Base-by-base conservation (phyloP, 2,797 vertebrate species). In the Enteromius afrohamiltoni region DNA sequence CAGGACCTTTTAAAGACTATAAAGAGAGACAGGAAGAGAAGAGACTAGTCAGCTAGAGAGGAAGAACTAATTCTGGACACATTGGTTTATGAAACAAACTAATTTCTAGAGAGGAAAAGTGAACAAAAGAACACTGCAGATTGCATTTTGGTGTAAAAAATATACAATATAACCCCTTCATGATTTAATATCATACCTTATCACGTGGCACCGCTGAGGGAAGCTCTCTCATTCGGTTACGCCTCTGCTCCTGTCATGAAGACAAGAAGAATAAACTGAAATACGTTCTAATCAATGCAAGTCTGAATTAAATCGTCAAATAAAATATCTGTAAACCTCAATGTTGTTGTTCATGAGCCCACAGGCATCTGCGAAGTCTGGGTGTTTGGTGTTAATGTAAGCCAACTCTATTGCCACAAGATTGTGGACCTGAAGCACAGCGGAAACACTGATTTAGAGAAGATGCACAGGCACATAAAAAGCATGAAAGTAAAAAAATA, bases 371-470 rank as follows among this genome's bases (percentile, higher is more conserved):
- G 97, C 97, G 42, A 99, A 99, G 93, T 99, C 98, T 4, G 98
- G 98, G 87, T 99, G 98, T 85, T 99, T 99, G 64, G 98, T 99
- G 91, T 99, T 99, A 92, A 99, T 99, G 90, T 99, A 99, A 55
- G 98, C 98, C 88, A 99, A 91, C 89, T 99, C 98, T 76, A 99
- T 99, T 4, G 98, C 98, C 83, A 99, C 98, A 91, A 99, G 90
- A 90, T 99, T 99, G 90, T 99, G 98, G 53, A 99, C 98, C 98
- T 99, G 45, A n/a, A 45, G 77, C 3, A 19, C 16, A 68, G 42
- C 16, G 8, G 4, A 49, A 26, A 51, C n/a, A 6, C 17, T 7
- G 0, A 1, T 34, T 26, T 47, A 58, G 26, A 47, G 1, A 49
- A 23, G 10, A 70, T 34, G 5, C 40, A 26, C 37, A 3, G 23